phyloP scores from a whole-genome alignment of 2,888 invertebrate genomes.

The Hylaea fasciaria region DNA sequence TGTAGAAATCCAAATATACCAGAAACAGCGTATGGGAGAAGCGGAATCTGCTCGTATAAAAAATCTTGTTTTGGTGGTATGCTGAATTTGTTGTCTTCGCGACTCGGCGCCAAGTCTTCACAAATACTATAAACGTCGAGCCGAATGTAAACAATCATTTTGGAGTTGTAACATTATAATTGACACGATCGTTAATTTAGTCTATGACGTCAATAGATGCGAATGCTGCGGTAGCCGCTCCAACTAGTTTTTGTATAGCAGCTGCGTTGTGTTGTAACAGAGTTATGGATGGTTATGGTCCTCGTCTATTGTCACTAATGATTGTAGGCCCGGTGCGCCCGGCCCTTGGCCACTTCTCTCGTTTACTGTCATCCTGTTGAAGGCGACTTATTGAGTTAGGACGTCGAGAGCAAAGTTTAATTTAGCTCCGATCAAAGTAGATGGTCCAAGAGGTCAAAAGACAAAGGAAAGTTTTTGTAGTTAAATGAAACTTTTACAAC shows the following conservation, averaged over 20 bases:
- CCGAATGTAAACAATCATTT: constrained; percentile 23
- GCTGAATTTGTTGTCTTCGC: constrained; percentile 11
- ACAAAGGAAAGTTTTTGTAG: constrained; percentile 8
- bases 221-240: constrained; percentile 20
- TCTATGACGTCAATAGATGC: constrained; percentile 36
- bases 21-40: constrained; percentile 1
- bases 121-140: constrained; percentile 10
- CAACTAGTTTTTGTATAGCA: constrained; percentile 17
- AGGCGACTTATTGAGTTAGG: constrained; percentile 56
- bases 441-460: constrained; percentile 11
- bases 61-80: constrained; percentile 4
- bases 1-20: background rate
- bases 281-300: constrained; percentile 21
- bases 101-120: constrained; percentile 16
- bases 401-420: constrained; percentile 15
- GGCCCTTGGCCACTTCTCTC: constrained; percentile 56
- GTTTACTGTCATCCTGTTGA: constrained; percentile 60
- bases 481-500: background rate
- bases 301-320: constrained; percentile 53
- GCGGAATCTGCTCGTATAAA: constrained; percentile 10
- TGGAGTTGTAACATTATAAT: constrained; percentile 18
- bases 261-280: constrained; percentile 8
- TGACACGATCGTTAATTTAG: constrained; percentile 25
- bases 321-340: constrained; percentile 31
- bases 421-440: constrained; percentile 14